Evolutionary conservation across 2,888 invertebrate genomes (phyloP).

Genomic region (Ceraclea dissimilis): DNA sequence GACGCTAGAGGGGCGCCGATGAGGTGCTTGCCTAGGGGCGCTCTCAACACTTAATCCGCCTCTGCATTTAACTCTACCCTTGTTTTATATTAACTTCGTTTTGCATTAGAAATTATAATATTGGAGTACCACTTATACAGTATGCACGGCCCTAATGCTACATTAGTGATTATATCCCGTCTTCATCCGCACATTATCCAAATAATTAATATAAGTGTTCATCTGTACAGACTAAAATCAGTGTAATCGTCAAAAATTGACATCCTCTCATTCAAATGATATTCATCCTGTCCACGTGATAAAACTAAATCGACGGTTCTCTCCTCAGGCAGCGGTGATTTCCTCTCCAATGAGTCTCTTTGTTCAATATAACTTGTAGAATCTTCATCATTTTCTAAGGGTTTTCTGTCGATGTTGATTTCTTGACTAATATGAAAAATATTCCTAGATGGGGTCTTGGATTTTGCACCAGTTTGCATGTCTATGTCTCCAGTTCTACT

Average conservation of each 20-base stretch:
- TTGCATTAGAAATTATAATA: too few relatives aligned
- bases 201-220: too few relatives aligned
- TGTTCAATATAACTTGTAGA: background rate
- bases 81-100: too few relatives aligned
- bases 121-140: too few relatives aligned
- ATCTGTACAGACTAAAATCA: background rate
- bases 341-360: background rate
- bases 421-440: constrained; percentile 46
- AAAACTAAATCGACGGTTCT: background rate
- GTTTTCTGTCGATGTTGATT: constrained; percentile 36
- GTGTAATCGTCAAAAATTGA: background rate
- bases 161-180: too few relatives aligned
- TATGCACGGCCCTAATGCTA: too few relatives aligned
- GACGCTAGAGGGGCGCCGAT: too few relatives aligned
- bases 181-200: too few relatives aligned
- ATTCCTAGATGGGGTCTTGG: constrained; percentile 32
- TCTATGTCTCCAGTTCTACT: constrained; percentile 29
- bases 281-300: background rate
- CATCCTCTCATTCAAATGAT: background rate
- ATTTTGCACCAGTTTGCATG: constrained; percentile 29
- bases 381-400: background rate
- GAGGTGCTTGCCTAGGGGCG: too few relatives aligned
- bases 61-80: too few relatives aligned
- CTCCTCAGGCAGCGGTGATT: background rate
- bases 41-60: too few relatives aligned